Evolutionary conservation across 2,113 vertebrate species (phyloP), one percentile per base, ranked within the genome.

Genomic region (Ardeotis arabs): DNA sequence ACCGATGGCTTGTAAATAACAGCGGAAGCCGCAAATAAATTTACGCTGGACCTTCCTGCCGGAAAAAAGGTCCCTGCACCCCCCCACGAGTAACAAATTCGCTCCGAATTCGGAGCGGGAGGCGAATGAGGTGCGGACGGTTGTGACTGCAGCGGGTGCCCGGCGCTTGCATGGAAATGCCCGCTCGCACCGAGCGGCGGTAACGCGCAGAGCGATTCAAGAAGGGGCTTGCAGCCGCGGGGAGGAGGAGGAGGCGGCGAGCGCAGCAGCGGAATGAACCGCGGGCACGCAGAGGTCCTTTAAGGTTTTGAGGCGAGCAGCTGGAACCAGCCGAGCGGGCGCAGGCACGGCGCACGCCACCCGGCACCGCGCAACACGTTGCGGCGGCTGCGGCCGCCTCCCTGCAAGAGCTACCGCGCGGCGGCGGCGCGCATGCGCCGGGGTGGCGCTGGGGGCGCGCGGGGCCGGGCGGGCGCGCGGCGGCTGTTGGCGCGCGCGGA

Each of bases 1-100:
- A 76, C 67, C 67, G 77, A 28, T 64, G 90, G 45, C 90, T 89
- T 56, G 79, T 31, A 78, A 89, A 89, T 62, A 60, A 60, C 37
- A 19, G 93, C 50, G 72, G 72, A 77, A 87, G 86, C 44, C 77
- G 81, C 88, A 72, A 63, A 89, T 86, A 84, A 96, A 86, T 85
- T 90, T 89, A 79, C 81, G 60, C 62, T 31, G 77, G 66, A 84
- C 77, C 96, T 76, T 77, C 56, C 77, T 64, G 93, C 45, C 70
- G 64, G 89, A 12, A 72, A 85, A 87, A 70, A 24, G 35, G 66
- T 64, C 44, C 60, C 76, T 6, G 66, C 81, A 14, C 77, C 55
- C 62, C 84, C 53, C 41, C 41, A 5, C 49, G 4, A 52, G 52
- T 44, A 50, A 58, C 13, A 6, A 53, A 82, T 47, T 13, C 56